Conservation (phyloP, 2,797 vertebrate species). For the Allobates femoralis region DNA sequence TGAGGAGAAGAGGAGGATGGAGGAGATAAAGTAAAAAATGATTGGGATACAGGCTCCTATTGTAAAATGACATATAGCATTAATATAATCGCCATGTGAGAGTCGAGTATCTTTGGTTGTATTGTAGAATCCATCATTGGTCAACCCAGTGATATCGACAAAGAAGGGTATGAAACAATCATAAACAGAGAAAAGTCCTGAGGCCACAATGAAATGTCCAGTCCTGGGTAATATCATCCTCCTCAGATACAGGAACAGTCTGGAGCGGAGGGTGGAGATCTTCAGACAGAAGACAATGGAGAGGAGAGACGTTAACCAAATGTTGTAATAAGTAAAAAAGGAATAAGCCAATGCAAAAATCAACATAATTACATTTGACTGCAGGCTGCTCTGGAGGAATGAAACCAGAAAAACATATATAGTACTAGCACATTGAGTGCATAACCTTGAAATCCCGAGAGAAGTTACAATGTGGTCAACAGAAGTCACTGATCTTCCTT, state of each 20-base stretch:
- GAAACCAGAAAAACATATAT: neutral
- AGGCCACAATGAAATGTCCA: too few species aligned
- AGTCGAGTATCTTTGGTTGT: neutral
- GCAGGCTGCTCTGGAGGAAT: neutral
- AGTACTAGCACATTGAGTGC: neutral
- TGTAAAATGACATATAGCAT: neutral
- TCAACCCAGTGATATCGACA: neutral
- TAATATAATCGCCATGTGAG: neutral
- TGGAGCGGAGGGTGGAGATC: neutral
- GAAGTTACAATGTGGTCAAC: neutral
- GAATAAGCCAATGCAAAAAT: neutral
- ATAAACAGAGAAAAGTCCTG: neutral
- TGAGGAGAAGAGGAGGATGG: too few species aligned
- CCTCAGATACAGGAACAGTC: neutral
- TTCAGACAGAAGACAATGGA: neutral
- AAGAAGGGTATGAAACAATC: neutral
- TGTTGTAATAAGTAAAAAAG: neutral
- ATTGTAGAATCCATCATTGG: neutral
- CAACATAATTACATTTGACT: neutral
- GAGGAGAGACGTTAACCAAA: neutral
- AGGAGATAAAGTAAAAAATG: too few species aligned
- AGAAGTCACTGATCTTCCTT: conserved; percentile 6
- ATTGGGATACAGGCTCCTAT: too few species aligned
- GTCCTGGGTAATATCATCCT: too few species aligned
- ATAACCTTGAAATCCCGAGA: neutral